Conservation (phyloP, 2,797 vertebrate genomes). For the Leuciscus waleckii region DNA sequence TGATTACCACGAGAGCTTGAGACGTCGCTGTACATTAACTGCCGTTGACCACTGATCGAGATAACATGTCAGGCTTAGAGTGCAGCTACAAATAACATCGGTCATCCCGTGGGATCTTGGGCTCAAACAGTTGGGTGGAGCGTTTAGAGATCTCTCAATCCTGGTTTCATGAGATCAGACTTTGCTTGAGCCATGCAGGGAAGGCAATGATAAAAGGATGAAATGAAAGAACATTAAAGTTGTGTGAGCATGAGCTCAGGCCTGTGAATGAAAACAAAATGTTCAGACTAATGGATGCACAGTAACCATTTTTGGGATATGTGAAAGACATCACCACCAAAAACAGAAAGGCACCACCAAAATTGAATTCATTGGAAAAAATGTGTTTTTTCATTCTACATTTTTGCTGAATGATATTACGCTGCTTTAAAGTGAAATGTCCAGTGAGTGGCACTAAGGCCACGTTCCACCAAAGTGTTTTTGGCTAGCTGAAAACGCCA, state of each 20-base stretch:
- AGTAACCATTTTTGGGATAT: not conserved
- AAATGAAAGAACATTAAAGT: slow-evolving; percentile 44
- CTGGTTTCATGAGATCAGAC: slow-evolving; percentile 43
- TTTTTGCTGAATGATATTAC: not conserved
- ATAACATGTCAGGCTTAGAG: slow-evolving; percentile 52
- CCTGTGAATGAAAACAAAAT: not conserved
- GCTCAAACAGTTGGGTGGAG: slow-evolving; percentile 60
- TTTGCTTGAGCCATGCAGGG: slow-evolving; percentile 35
- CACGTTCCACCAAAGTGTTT: too few relatives aligned
- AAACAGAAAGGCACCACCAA: slow-evolving; percentile 1
- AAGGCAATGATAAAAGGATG: slow-evolving; percentile 33
- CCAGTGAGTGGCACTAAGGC: not conserved
- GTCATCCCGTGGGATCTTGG: slow-evolving; percentile 50
- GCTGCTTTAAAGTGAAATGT: not conserved
- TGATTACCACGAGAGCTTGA: slow-evolving; percentile 63
- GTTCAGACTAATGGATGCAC: not conserved
- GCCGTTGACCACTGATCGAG: slow-evolving; percentile 51
- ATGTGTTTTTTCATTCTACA: not conserved
- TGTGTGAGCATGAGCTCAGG: slow-evolving; percentile 12
- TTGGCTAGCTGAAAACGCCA: too few relatives aligned
- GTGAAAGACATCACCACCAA: slow-evolving; percentile 17
- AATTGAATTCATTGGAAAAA: not conserved
- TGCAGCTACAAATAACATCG: slow-evolving; percentile 61
- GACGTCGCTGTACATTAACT: slow-evolving; percentile 60
- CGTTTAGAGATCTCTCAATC: slow-evolving; percentile 51